These are phyloP conservation scores for Ophthalmolycus amberensis DNA, from an alignment of 2,113 vertebrate genomes.

Conservation along the genomic window DNA sequence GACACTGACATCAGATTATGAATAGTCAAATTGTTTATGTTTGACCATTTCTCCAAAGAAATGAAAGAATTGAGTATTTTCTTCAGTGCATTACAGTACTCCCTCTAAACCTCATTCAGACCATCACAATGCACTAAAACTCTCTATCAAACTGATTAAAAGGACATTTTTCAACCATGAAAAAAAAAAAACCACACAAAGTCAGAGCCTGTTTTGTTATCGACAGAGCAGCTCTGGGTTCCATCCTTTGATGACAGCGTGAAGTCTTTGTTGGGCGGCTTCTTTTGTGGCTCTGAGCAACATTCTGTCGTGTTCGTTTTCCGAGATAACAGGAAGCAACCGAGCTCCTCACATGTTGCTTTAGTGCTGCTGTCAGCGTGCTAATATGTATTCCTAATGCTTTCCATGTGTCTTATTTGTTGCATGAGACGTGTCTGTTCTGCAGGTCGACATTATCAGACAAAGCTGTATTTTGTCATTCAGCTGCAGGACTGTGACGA, in stretches of 20 bases:
- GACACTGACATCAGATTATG: neutral
- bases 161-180: neutral
- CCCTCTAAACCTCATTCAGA: neutral
- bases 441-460: neutral
- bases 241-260: slow-evolving; percentile 45
- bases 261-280: slow-evolving; percentile 37
- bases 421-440: too few relatives aligned
- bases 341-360: slow-evolving; percentile 14
- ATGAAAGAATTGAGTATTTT: neutral
- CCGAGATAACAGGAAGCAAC: slow-evolving; percentile 41
- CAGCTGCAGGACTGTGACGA: neutral
- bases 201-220: slow-evolving; percentile 30
- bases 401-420: neutral
- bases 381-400: neutral
- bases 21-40: neutral
- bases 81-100: too few relatives aligned
- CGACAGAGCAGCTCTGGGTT: slow-evolving; percentile 40
- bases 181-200: slow-evolving; percentile 47
- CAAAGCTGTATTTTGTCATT: neutral
- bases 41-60: neutral
- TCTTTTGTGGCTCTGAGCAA: slow-evolving; percentile 37
- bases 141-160: neutral
- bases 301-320: slow-evolving; percentile 55
- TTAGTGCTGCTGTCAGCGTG: neutral
- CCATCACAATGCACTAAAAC: too few relatives aligned